phyloP scores from a whole-genome alignment of 2,888 invertebrate species.

The Acronicta leporina region DNA sequence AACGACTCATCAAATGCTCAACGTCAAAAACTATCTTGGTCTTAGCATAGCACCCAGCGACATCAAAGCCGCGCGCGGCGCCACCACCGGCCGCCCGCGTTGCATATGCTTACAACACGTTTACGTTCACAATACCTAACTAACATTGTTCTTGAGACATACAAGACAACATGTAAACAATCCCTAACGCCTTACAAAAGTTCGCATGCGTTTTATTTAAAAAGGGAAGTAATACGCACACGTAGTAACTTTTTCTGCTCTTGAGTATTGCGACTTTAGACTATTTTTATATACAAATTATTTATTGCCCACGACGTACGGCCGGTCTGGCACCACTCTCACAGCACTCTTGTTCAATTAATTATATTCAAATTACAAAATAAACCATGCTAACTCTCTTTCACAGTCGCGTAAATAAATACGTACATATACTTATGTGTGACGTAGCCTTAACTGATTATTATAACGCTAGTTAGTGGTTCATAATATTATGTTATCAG shows the following conservation, averaged over 20 bases:
- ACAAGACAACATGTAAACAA: no score
- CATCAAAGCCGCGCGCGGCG: slow-evolving; percentile 40
- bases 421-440: slow-evolving; percentile 51
- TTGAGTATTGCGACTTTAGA: no score
- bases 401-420: slow-evolving; percentile 60
- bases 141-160: background rate
- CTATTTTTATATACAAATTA: background rate
- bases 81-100: slow-evolving; percentile 12
- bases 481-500: slow-evolving; percentile 58
- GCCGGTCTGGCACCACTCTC: slow-evolving; percentile 39
- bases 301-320: background rate
- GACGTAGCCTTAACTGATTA: slow-evolving; percentile 64
- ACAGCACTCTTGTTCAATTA: slow-evolving; percentile 58
- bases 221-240: background rate
- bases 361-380: slow-evolving; percentile 64
- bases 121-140: slow-evolving; percentile 1
- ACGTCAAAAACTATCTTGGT: slow-evolving; percentile 76
- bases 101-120: background rate
- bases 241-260: no score
- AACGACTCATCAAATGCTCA: slow-evolving; percentile 53
- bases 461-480: slow-evolving; percentile 63
- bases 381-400: slow-evolving; percentile 57
- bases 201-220: background rate
- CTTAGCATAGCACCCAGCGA: slow-evolving; percentile 82
- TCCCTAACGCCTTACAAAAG: background rate